Conservation (phyloP, 1,140 invertebrate genomes). For the Drosophila equinoxialis region DNA sequence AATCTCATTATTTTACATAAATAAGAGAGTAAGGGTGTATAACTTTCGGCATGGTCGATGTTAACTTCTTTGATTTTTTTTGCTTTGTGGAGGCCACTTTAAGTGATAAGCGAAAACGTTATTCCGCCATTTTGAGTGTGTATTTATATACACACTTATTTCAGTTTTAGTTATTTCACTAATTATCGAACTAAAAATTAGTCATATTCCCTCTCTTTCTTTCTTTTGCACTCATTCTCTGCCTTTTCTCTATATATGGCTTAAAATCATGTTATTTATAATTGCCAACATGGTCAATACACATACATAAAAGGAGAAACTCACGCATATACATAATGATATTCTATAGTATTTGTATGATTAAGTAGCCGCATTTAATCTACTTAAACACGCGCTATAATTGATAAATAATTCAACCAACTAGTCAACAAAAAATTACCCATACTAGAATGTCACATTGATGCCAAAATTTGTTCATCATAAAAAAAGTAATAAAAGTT, state of each 20-base stretch:
- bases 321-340: slow-evolving; percentile 21
- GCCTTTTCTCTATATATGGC: slow-evolving; percentile 38
- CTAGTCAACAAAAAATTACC: too few species aligned
- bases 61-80: slow-evolving; percentile 23
- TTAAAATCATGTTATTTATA: slow-evolving; percentile 69
- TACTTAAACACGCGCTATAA: slow-evolving; percentile 60
- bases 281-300: slow-evolving; percentile 37
- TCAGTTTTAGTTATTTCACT: slow-evolving; percentile 60
- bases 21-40: too few species aligned
- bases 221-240: not conserved
- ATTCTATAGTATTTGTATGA: slow-evolving; percentile 33
- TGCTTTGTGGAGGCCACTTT: slow-evolving; percentile 58
- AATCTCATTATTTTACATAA: too few species aligned
- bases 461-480: too few species aligned
- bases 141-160: slow-evolving; percentile 31
- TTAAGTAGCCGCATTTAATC: slow-evolving; percentile 63
- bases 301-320: not conserved
- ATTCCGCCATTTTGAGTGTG: slow-evolving; percentile 61
- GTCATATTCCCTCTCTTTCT: slow-evolving; percentile 22
- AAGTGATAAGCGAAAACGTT: slow-evolving; percentile 64
- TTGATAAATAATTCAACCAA: slow-evolving; percentile 52
- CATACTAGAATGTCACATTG: too few species aligned
- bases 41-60: too few species aligned
- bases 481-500: too few species aligned
- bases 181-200: slow-evolving; percentile 67